Percentiles rank a stretch among this genome's conserved stretches.
Evolutionary conservation across 2,797 vertebrate species (phyloP).

Genomic region (Cynopterus sphinx): DNA sequence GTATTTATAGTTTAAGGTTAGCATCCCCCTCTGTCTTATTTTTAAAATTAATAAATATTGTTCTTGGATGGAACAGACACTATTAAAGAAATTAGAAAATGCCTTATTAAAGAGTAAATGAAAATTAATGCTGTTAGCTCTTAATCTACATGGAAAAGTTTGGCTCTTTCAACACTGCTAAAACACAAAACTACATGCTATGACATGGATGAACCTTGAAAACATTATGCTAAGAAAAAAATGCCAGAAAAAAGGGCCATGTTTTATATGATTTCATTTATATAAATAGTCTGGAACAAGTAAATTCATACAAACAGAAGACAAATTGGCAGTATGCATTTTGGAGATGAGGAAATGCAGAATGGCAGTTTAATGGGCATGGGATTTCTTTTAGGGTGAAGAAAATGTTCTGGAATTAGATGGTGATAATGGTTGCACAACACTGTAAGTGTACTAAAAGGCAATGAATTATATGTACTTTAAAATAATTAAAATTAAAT

Average conservation of each 20-base stretch:
- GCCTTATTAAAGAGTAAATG: not conserved
- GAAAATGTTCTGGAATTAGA: not conserved
- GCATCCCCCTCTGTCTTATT: not conserved
- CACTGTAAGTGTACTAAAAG: not conserved
- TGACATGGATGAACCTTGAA: not conserved
- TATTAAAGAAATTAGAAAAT: slow-evolving; percentile 39
- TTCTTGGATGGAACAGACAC: not conserved
- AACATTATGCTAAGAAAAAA: not conserved
- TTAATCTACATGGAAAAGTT: not conserved
- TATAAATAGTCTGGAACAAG: not conserved
- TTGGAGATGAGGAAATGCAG: not conserved
- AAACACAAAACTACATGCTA: not conserved
- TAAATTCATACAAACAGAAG: not conserved
- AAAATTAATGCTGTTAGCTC: not conserved
- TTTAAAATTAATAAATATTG: not conserved
- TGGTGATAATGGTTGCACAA: not conserved
- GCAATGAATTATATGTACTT: not conserved
- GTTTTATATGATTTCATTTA: not conserved
- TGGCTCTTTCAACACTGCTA: not conserved
- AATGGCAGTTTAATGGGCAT: not conserved
- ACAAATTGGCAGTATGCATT: not conserved
- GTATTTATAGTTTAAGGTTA: not conserved
- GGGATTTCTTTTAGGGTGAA: not conserved
- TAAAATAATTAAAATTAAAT: not conserved
- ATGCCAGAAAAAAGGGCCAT: not conserved